Conservation (phyloP, 2,888 invertebrate genomes). For the Anthoptus insignis region DNA sequence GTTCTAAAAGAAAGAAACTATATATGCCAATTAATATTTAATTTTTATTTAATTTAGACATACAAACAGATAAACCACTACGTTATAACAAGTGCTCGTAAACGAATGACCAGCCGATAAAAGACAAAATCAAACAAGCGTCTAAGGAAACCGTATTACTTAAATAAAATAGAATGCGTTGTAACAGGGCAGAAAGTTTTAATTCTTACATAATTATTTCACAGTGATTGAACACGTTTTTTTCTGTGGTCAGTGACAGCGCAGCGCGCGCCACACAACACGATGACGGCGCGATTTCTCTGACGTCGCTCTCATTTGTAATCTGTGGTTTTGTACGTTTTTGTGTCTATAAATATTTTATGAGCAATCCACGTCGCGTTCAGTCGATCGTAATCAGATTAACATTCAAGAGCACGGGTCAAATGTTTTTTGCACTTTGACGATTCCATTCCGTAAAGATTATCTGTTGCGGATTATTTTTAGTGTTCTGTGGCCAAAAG, state of each 20-base stretch:
- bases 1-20: no score
- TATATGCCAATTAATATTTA: no score
- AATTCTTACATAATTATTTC: slow-evolving; percentile 43
- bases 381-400: slow-evolving; percentile 66
- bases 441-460: slow-evolving; percentile 24
- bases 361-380: slow-evolving; percentile 62
- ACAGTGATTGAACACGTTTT: slow-evolving; percentile 68
- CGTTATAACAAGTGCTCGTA: not conserved
- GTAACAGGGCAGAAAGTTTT: slow-evolving; percentile 17
- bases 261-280: slow-evolving; percentile 62
- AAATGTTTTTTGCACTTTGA: slow-evolving; percentile 36
- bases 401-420: slow-evolving; percentile 52
- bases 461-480: slow-evolving; percentile 26
- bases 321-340: slow-evolving; percentile 63
- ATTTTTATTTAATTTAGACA: no score
- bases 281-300: slow-evolving; percentile 72
- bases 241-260: slow-evolving; percentile 63
- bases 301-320: slow-evolving; percentile 65
- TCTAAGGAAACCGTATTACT: not conserved
- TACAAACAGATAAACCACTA: not conserved
- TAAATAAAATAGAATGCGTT: slow-evolving; percentile 15
- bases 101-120: not conserved
- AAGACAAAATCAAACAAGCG: not conserved
- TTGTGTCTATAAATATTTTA: slow-evolving; percentile 71
- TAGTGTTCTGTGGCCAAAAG: no score